Evolutionary conservation across 23 tunicate genomes (phyloP).

Genomic region (Clavelina lepadiformis): DNA sequence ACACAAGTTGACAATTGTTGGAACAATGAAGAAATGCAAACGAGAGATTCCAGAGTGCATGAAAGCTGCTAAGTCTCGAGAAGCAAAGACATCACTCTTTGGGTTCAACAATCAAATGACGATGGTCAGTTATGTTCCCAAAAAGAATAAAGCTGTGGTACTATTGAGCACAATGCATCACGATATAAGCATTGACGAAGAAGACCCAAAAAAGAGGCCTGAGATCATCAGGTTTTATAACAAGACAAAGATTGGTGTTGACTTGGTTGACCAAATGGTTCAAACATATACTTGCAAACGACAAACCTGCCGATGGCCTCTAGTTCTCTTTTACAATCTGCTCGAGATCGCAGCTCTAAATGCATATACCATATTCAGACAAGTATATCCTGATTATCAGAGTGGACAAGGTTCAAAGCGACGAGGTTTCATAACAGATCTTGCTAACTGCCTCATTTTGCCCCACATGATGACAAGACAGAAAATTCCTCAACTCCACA

Average conservation of each 20-base stretch:
- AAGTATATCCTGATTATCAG: constrained; percentile 19
- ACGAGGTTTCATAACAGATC: constrained; percentile 16
- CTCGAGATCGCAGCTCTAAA: constrained; percentile 26
- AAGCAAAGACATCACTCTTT: constrained; percentile 20
- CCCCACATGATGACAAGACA: constrained; percentile 26
- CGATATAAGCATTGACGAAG: constrained; percentile 10
- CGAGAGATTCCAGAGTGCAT: constrained; percentile 22
- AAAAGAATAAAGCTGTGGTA: constrained; percentile 22
- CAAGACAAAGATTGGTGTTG: constrained; percentile 21
- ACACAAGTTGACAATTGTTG: constrained; percentile 22
- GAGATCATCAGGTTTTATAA: constrained; percentile 21
- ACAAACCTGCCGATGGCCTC: constrained; percentile 20
- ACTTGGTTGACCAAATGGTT: constrained; percentile 31
- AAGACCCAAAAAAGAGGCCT: constrained; percentile 27
- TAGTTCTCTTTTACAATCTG: constrained; percentile 15
- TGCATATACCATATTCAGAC: constrained; percentile 12
- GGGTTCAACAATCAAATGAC: constrained; percentile 16
- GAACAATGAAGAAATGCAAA: constrained; percentile 26
- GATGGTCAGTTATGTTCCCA: constrained; percentile 25
- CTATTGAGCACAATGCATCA: constrained; percentile 25
- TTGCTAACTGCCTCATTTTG: constrained; percentile 10
- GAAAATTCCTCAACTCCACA: constrained; percentile 12
- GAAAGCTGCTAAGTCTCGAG: constrained; percentile 23
- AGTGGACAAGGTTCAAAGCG: constrained; percentile 15
- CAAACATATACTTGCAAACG: constrained; percentile 21